phyloP scores from a whole-genome alignment of 2,113 vertebrate genomes.

The Trichechus manatus region DNA sequence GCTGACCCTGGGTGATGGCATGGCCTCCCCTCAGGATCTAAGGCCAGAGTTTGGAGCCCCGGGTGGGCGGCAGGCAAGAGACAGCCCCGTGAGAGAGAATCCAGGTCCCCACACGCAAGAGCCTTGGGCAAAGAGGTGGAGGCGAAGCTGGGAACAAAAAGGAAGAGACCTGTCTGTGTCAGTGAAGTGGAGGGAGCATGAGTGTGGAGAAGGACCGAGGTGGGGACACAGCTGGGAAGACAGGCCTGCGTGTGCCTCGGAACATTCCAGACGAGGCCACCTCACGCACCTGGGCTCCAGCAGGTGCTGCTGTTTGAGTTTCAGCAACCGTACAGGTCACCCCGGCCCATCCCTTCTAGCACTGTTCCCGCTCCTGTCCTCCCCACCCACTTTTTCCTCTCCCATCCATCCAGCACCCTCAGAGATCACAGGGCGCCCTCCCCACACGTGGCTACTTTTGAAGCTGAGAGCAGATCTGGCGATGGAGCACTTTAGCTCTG shows the following conservation, averaged over 20 bases:
- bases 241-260: no score
- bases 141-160: background rate
- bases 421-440: background rate
- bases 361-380: accelerated
- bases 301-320: background rate
- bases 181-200: background rate
- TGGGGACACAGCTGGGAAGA: background rate
- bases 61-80: background rate
- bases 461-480: background rate
- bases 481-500: background rate
- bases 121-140: background rate
- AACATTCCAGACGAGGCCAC: background rate
- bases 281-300: background rate
- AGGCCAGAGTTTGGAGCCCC: background rate
- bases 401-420: background rate
- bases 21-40: background rate
- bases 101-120: background rate
- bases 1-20: accelerated
- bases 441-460: background rate
- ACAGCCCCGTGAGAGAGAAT: background rate
- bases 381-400: background rate
- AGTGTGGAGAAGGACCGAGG: background rate
- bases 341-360: background rate
- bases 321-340: background rate
- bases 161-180: background rate